A percentile compares a stretch with the other conserved stretches of the same genome.
Evolutionary conservation across 2,797 vertebrate genomes (phyloP).

Genomic region (Chelonia mydas): DNA sequence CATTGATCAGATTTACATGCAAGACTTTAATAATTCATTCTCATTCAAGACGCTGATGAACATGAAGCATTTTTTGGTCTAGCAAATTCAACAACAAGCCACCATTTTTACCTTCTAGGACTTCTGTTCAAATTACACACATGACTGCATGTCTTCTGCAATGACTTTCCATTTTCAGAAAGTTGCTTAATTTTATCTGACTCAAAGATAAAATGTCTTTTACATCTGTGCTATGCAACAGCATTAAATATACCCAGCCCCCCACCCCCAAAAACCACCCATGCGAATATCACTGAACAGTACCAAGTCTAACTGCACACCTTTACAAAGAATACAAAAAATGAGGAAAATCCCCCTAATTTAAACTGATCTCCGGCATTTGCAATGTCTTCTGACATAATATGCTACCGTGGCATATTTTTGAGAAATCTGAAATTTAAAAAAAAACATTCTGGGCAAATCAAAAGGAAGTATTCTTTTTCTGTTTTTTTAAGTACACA

Average conservation of each 20-base stretch:
- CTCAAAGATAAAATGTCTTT: background rate
- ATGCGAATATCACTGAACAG: background rate
- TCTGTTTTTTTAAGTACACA: background rate
- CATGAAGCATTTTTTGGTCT: background rate
- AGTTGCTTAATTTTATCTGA: conserved; percentile 35
- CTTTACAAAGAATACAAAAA: background rate
- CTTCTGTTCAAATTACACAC: conserved; percentile 20
- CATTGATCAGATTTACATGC: background rate
- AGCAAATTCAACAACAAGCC: conserved; percentile 39
- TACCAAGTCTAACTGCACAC: background rate
- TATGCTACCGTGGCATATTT: background rate
- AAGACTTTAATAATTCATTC: background rate
- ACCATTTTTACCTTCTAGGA: conserved; percentile 3
- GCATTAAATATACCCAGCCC: background rate
- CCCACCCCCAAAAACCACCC: background rate
- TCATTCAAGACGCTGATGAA: background rate
- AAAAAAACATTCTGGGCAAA: background rate
- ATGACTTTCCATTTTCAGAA: background rate
- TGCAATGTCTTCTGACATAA: background rate
- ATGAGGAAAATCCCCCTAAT: background rate
- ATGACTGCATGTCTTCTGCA: conserved; percentile 6
- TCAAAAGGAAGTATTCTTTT: background rate
- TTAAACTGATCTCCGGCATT: background rate
- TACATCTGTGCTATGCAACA: background rate
- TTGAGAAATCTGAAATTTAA: background rate